Percentiles rank a stretch among this genome's conserved stretches.
Conservation (phyloP, 2,888 invertebrate genomes). For the Zeuzera pyrina region DNA sequence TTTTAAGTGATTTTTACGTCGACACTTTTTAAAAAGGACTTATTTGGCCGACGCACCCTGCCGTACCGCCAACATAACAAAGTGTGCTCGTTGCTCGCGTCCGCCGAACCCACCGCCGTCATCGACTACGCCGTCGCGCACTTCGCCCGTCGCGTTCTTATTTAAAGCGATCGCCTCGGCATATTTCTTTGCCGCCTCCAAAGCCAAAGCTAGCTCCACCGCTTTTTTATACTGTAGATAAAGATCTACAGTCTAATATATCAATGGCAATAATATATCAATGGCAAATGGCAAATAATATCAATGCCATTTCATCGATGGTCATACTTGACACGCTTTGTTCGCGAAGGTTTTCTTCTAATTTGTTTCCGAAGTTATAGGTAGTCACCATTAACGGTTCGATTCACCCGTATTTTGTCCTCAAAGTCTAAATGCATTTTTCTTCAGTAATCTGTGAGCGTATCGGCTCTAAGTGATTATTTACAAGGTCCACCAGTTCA, state of each 20-base stretch:
- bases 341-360: constrained; percentile 9
- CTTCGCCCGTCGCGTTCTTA: constrained; percentile 3
- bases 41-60: neutral
- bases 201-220: constrained; percentile 4
- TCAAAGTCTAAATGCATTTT: constrained; percentile 17
- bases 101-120: neutral
- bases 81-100: neutral
- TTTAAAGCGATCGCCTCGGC: constrained; percentile 2
- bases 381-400: constrained; percentile 8
- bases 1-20: neutral
- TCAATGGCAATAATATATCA: no score
- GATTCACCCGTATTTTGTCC: constrained; percentile 13
- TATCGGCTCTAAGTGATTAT: constrained; percentile 15
- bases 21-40: neutral
- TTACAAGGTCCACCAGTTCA: constrained; percentile 9
- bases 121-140: constrained; percentile 1
- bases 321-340: constrained; percentile 7
- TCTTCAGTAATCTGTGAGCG: constrained; percentile 18
- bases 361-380: constrained; percentile 4
- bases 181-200: constrained; percentile 6
- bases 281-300: no score
- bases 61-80: neutral
- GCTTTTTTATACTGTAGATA: constrained; percentile 2
- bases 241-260: no score
- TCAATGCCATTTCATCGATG: constrained; percentile 4